Evolutionary conservation across 2,888 invertebrate species (phyloP).

Genomic region (Lepidocyrtoides sp.): DNA sequence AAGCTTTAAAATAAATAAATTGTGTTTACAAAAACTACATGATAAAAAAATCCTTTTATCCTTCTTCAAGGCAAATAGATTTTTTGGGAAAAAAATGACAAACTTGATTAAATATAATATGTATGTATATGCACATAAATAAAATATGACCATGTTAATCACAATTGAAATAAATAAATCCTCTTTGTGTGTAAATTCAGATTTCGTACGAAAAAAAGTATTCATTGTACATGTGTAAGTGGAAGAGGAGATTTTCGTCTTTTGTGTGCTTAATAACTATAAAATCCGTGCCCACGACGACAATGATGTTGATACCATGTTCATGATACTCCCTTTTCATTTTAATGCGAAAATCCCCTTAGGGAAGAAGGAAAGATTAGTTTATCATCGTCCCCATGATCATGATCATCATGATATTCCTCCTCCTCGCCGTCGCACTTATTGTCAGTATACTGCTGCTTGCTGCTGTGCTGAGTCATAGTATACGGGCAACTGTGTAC

Average conservation of each 20-base stretch:
- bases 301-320: background rate
- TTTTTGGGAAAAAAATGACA: background rate
- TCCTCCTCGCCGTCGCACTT: constrained; percentile 43
- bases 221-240: background rate
- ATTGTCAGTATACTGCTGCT: background rate
- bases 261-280: background rate
- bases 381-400: background rate
- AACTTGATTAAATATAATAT: background rate
- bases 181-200: background rate
- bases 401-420: background rate
- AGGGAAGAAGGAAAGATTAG: constrained; percentile 1
- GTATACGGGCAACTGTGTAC: background rate
- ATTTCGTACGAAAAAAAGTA: background rate
- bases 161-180: constrained; percentile 11
- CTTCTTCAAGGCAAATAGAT: background rate
- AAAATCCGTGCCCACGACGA: background rate
- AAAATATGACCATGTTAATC: background rate
- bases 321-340: background rate
- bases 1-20: background rate
- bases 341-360: background rate
- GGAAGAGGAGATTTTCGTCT: background rate
- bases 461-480: constrained; percentile 69
- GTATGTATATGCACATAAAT: too few relatives aligned
- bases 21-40: too few relatives aligned
- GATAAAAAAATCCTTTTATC: too few relatives aligned